Evolutionary conservation across 1,140 invertebrate species (phyloP).

Genomic region (Scaptodrosophila lebanonensis): DNA sequence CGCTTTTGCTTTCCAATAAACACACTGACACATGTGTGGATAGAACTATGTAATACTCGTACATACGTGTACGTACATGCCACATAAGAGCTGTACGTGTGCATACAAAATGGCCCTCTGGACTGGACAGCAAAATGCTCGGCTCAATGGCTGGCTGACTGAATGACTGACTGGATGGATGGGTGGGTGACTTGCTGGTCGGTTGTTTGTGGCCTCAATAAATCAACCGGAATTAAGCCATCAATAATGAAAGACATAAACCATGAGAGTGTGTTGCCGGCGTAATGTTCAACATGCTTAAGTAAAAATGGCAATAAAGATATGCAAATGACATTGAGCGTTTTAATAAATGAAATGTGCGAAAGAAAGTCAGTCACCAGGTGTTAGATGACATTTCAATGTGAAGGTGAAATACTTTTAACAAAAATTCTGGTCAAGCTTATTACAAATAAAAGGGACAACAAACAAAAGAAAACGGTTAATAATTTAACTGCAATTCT

Average conservation of each 20-base stretch:
- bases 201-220: conserved; percentile 71
- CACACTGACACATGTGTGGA: not conserved
- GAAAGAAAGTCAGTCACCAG: no score
- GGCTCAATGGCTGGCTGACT: conserved; percentile 11
- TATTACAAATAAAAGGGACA: no score
- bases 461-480: no score
- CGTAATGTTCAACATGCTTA: no score
- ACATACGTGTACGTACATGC: conserved; percentile 23
- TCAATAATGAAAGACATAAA: conserved; percentile 73
- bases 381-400: no score
- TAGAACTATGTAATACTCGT: no score
- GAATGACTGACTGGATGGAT: conserved; percentile 17
- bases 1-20: conserved; percentile 6
- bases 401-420: no score
- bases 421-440: no score
- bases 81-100: conserved; percentile 41
- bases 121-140: conserved; percentile 6
- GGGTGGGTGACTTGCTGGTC: conserved; percentile 22
- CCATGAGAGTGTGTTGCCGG: conserved; percentile 19
- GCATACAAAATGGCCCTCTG: conserved; percentile 53
- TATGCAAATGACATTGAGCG: no score
- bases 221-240: conserved; percentile 71
- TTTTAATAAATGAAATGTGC: no score
- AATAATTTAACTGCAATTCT: no score
- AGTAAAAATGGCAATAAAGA: no score